Base-by-base conservation (phyloP, 92 coral and sea anemone species). In the Heteractis magnifica region DNA sequence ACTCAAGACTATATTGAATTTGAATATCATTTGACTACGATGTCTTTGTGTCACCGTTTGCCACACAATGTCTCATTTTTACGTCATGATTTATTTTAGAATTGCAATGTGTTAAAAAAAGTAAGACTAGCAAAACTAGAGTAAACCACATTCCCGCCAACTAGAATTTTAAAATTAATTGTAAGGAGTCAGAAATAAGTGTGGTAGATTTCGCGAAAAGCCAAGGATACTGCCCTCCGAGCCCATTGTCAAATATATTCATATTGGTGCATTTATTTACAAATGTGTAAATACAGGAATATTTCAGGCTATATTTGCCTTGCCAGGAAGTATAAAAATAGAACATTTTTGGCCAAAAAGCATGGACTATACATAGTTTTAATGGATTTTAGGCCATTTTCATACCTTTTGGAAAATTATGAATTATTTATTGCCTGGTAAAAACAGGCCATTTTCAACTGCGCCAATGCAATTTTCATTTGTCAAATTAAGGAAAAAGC, bases 401-500 rank as follows among this genome's bases (percentile, higher is more conserved):
- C 44, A 34, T 34, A 1, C 44, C 44, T 34, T 34, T 34, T 34
- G 3, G 44, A 34, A 34, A 34, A 34, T 34, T 34, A 34, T 34
- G 44, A 34, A 34, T 34, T 34, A 34, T 34, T 34, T 34, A 34
- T 34, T 34, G 44, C 44, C 44, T 34, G 44, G 44, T 34, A 34
- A 34, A 34, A 34, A 2, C 44, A 34, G 44, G 44, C 44, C 44
- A 34, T 34, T 34, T 34, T 2, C 44, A 34, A 34, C 73, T 68
- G 73, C 50, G 73, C 49, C 73, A 23, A 68, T 68, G 48, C 48
- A 68, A 68, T 68, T 26, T 68, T 68, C 9, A 62, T 68, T 68
- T 68, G 73, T 13, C 73, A 6, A 41, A 68, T 68, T 62, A 68
- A 68, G 73, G 73, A 68, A 68, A 68, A 26, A 68, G 73, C 21